A percentile compares a stretch with the other conserved stretches of the same genome.
These are phyloP conservation scores for Brachyptera putata DNA, from an alignment of 2,888 invertebrate genomes.

Conservation along the genomic window DNA sequence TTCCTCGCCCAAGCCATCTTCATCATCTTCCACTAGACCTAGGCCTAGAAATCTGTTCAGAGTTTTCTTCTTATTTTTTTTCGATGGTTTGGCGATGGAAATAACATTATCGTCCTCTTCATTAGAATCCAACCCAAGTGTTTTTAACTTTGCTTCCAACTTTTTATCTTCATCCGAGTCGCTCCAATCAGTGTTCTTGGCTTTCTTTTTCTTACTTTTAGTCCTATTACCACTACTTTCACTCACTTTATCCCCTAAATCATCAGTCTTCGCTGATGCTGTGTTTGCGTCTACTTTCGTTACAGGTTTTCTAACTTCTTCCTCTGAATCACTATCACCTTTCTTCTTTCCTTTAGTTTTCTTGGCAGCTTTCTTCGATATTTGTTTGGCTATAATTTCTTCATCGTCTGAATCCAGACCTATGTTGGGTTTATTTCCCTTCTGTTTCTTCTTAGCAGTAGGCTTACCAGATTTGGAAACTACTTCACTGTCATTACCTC, in stretches of 20 bases:
- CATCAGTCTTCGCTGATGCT: constrained; percentile 31
- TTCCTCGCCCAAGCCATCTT: constrained; percentile 31
- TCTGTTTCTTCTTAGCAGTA: constrained; percentile 32
- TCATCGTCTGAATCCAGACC: constrained; percentile 39
- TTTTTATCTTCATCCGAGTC: constrained; percentile 26
- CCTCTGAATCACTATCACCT: constrained; percentile 32
- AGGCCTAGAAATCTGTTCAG: constrained; percentile 28
- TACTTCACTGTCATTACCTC: constrained; percentile 30
- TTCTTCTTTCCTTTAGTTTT: constrained; percentile 35
- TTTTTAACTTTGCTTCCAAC: constrained; percentile 26
- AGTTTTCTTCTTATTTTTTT: constrained; percentile 26
- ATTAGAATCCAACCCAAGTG: constrained; percentile 24
- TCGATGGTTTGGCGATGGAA: constrained; percentile 16
- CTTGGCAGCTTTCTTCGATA: constrained; percentile 34
- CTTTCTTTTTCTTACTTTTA: constrained; percentile 27
- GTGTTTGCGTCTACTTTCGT: constrained; percentile 44
- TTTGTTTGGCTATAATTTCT: constrained; percentile 34
- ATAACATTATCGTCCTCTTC: constrained; percentile 24
- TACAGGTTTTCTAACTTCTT: constrained; percentile 31
- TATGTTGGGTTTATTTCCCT: constrained; percentile 40
- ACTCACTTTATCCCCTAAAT: constrained; percentile 26
- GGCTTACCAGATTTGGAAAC: constrained; percentile 27
- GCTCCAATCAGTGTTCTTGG: constrained; percentile 28
- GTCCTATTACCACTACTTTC: constrained; percentile 16
- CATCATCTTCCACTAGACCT: constrained; percentile 31